phyloP scores from a whole-genome alignment of 2,888 invertebrate species.

The Apantesis nais region DNA sequence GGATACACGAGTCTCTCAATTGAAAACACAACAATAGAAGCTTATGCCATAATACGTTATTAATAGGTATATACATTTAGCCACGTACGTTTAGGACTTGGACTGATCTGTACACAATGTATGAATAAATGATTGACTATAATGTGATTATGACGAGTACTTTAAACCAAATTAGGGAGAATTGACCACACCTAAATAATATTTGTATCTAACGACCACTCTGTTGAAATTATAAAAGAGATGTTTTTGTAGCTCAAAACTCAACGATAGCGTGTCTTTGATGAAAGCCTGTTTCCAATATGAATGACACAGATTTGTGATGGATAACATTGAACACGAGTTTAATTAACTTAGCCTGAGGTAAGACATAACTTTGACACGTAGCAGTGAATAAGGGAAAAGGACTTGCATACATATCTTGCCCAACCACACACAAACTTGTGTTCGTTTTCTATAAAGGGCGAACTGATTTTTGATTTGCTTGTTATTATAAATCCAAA shows the following conservation, averaged over 20 bases:
- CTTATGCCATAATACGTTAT: background rate
- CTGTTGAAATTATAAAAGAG: background rate
- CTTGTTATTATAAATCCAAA: background rate
- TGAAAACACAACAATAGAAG: background rate
- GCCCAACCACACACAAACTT: background rate
- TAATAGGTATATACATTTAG: background rate
- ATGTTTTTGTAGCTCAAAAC: background rate
- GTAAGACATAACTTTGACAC: background rate
- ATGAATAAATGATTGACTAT: background rate
- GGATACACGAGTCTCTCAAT: background rate
- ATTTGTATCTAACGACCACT: background rate
- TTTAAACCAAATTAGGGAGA: background rate
- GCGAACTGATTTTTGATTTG: no score
- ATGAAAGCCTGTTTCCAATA: background rate
- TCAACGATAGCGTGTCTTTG: background rate
- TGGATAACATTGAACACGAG: background rate
- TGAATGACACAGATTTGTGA: background rate
- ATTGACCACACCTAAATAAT: background rate
- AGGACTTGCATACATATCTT: background rate
- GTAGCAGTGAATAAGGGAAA: background rate
- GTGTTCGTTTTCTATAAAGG: background rate
- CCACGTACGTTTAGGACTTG: background rate
- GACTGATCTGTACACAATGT: background rate
- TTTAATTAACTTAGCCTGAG: background rate
- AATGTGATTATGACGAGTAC: background rate